These are phyloP conservation scores for Sciurus vulgaris DNA, from an alignment of 2,797 vertebrate species.

Conservation along the genomic window DNA sequence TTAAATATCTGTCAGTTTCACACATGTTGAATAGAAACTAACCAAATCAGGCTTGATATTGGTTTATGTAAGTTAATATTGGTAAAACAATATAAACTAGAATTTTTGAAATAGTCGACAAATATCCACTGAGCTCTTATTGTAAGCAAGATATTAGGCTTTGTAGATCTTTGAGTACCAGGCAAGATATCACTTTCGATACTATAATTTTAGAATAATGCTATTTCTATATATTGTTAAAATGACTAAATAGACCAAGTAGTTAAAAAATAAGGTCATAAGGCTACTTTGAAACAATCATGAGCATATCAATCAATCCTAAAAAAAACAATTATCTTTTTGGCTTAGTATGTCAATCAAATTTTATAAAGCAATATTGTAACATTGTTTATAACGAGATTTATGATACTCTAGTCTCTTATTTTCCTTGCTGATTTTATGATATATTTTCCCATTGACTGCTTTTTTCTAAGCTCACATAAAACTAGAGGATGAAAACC, in stretches of 20 bases:
- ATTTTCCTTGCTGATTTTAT: conserved; percentile 20
- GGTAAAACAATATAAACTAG: background rate
- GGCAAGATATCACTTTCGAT: background rate
- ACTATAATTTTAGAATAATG: background rate
- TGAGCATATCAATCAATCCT: background rate
- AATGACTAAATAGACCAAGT: background rate
- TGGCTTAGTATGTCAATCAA: background rate
- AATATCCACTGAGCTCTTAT: background rate
- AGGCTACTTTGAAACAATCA: background rate
- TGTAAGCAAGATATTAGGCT: background rate
- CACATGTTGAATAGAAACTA: background rate
- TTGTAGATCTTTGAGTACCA: background rate
- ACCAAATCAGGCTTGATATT: background rate
- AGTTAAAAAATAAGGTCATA: background rate
- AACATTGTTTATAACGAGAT: background rate
- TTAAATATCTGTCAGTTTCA: background rate
- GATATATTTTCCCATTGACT: background rate
- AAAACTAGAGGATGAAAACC: background rate
- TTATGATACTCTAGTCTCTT: background rate
- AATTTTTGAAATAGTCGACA: background rate
- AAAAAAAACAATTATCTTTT: background rate
- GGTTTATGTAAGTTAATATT: background rate
- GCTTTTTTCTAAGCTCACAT: background rate
- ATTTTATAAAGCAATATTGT: background rate
- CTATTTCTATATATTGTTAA: background rate